A percentile compares a stretch with the other conserved stretches of the same genome.
Evolutionary conservation across 1,140 invertebrate genomes (phyloP).

Genomic region (Bilobella aurantiaca): DNA sequence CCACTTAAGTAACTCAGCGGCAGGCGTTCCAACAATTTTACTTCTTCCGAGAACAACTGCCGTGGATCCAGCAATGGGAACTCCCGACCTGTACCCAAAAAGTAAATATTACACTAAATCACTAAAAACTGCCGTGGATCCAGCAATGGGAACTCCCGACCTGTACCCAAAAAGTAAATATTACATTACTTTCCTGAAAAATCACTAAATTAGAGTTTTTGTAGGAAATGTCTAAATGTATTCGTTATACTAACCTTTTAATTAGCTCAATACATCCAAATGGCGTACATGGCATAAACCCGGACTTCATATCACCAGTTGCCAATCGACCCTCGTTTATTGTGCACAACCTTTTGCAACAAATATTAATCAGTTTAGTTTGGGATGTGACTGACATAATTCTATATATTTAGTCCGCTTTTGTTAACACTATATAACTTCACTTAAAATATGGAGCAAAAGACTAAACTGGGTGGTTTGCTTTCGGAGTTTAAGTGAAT

Average conservation of each 20-base stretch:
- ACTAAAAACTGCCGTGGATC: slow-evolving; percentile 47
- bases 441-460: too few species aligned
- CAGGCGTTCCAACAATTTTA: slow-evolving; percentile 94
- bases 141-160: slow-evolving; percentile 64
- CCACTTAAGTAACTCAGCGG: slow-evolving; percentile 90
- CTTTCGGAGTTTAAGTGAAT: too few species aligned
- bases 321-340: slow-evolving; percentile 80
- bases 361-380: neutral
- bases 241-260: slow-evolving; percentile 50
- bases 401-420: too few species aligned
- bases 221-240: too few species aligned
- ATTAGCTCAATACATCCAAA: slow-evolving; percentile 87
- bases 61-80: slow-evolving; percentile 66
- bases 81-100: slow-evolving; percentile 49
- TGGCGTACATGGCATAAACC: slow-evolving; percentile 87
- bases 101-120: neutral
- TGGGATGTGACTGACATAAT: too few species aligned
- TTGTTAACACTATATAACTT: too few species aligned
- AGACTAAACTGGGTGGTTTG: too few species aligned
- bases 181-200: neutral
- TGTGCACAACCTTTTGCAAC: slow-evolving; percentile 60
- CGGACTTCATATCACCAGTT: slow-evolving; percentile 63
- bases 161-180: slow-evolving; percentile 37
- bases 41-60: slow-evolving; percentile 93
- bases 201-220: too few species aligned